A percentile compares a stretch with the other conserved stretches of the same genome.
Conservation (phyloP, 2,888 invertebrate species). For the Sarcophaga variegata region DNA sequence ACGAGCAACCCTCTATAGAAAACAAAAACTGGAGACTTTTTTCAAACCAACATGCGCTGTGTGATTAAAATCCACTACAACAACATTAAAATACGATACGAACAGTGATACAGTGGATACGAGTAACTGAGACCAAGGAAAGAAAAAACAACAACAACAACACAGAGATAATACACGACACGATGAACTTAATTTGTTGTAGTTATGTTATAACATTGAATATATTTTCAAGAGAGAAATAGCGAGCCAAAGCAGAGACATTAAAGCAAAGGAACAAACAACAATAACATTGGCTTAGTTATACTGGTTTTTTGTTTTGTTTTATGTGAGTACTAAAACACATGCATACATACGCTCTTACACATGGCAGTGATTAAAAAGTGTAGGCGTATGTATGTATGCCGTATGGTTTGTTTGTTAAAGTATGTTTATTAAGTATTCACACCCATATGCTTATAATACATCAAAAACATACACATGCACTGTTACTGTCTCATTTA, state of each 20-base stretch:
- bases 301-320: background rate
- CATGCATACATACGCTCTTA: background rate
- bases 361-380: background rate
- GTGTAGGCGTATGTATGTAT: constrained; percentile 8
- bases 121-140: too few species aligned
- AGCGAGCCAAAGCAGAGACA: background rate
- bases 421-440: constrained; percentile 52
- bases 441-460: constrained; percentile 47
- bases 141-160: too few species aligned
- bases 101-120: too few species aligned
- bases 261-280: background rate
- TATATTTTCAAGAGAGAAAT: too few species aligned
- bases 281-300: constrained; percentile 2
- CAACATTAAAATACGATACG: too few species aligned
- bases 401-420: constrained; percentile 1
- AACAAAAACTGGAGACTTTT: constrained; percentile 48
- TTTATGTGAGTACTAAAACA: background rate
- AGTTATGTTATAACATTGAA: background rate
- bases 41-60: constrained; percentile 35
- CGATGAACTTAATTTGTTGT: background rate
- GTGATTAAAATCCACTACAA: constrained; percentile 33
- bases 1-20: constrained; percentile 23
- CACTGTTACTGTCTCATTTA: background rate
- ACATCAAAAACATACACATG: background rate
- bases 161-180: background rate